Conservation (phyloP, 2,797 vertebrate species). For the Adelosebastes latens region DNA sequence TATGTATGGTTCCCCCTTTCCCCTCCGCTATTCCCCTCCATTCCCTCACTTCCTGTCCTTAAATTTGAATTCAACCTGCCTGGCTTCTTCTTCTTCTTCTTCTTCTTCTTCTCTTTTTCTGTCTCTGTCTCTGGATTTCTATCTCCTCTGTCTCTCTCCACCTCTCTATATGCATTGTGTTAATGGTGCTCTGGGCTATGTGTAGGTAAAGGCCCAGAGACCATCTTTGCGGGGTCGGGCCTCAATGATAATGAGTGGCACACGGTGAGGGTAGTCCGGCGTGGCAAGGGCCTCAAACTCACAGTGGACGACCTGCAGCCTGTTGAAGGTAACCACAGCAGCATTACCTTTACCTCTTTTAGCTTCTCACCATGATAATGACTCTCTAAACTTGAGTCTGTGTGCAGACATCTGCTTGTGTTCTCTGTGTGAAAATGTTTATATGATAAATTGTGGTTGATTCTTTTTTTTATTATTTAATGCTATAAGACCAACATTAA, state of each 20-base stretch:
- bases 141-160: slow-evolving; percentile 29
- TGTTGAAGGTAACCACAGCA: slow-evolving; percentile 90
- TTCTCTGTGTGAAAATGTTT: neutral
- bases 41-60: slow-evolving; percentile 62
- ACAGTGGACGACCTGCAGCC: slow-evolving; percentile 97
- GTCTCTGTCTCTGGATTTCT: slow-evolving; percentile 46
- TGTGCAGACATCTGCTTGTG: neutral
- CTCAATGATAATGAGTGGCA: slow-evolving; percentile 99
- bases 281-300: slow-evolving; percentile 97
- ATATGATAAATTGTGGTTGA: neutral
- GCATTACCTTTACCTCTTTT: neutral
- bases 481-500: slow-evolving; percentile 12
- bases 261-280: slow-evolving; percentile 97
- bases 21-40: slow-evolving; percentile 44
- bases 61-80: slow-evolving; percentile 53
- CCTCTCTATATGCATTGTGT: slow-evolving; percentile 59
- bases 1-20: slow-evolving; percentile 56
- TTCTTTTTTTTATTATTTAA: neutral
- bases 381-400: neutral
- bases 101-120: slow-evolving; percentile 39
- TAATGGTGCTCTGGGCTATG: slow-evolving; percentile 81
- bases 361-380: neutral
- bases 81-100: slow-evolving; percentile 45
- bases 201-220: slow-evolving; percentile 99
- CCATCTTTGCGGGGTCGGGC: slow-evolving; percentile 98